These are phyloP conservation scores for Ligdia adustata DNA, from an alignment of 2,888 invertebrate genomes.

Conservation along the genomic window DNA sequence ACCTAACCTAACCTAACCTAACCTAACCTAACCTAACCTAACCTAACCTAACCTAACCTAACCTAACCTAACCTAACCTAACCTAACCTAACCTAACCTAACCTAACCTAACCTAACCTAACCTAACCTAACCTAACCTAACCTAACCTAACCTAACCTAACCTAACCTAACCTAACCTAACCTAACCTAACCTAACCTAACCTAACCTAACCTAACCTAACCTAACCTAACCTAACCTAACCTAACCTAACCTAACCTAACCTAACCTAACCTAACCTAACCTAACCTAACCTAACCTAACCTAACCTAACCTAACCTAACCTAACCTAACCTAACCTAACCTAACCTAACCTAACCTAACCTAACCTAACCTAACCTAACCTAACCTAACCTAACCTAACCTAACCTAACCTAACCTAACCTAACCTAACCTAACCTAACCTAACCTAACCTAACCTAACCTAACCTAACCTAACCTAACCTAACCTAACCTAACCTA, in stretches of 20 bases:
- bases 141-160: conserved; percentile 1
- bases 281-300: conserved; percentile 1
- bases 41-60: conserved; percentile 1
- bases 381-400: conserved; percentile 1
- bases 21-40: conserved; percentile 1
- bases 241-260: conserved; percentile 1
- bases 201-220: conserved; percentile 1
- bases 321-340: conserved; percentile 1
- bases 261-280: conserved; percentile 1
- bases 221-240: conserved; percentile 1
- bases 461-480: conserved; percentile 1
- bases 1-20: conserved; percentile 1
- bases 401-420: conserved; percentile 1
- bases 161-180: conserved; percentile 1
- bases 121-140: conserved; percentile 1
- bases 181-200: conserved; percentile 1
- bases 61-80: conserved; percentile 1
- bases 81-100: conserved; percentile 1
- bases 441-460: conserved; percentile 1
- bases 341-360: conserved; percentile 1
- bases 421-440: conserved; percentile 1
- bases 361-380: conserved; percentile 1
- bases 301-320: conserved; percentile 1
- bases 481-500: conserved; percentile 1
- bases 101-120: conserved; percentile 1